phyloP scores from a whole-genome alignment of 1,140 invertebrate genomes.

The Euwallacea fornicatus region DNA sequence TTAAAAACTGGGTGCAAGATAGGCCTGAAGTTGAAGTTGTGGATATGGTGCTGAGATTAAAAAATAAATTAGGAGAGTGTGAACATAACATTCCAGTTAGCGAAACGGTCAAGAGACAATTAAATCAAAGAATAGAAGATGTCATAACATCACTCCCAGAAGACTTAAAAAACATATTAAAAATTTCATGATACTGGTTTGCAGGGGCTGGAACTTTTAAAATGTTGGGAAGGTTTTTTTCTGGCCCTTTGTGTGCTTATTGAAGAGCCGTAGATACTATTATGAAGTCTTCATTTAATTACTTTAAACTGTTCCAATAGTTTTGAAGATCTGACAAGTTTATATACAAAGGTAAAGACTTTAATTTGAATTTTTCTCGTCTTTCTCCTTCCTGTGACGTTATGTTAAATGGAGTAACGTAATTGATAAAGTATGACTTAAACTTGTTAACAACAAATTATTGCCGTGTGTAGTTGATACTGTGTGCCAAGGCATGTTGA shows the following conservation, averaged over 20 bases:
- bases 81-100: constrained; percentile 70
- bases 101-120: constrained; percentile 69
- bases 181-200: constrained; percentile 49
- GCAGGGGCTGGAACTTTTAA: constrained; percentile 18
- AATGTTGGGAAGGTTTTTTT: constrained; percentile 3
- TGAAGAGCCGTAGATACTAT: background rate
- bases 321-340: background rate
- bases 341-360: background rate
- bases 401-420: too few species aligned
- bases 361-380: too few species aligned
- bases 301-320: background rate
- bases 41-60: constrained; percentile 88
- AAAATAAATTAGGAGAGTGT: constrained; percentile 78
- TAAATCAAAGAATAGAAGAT: constrained; percentile 77
- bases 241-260: constrained; percentile 9
- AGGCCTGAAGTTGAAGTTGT: constrained; percentile 96
- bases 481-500: background rate
- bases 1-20: constrained; percentile 85
- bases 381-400: too few species aligned
- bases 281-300: background rate
- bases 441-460: too few species aligned
- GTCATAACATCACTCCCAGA: constrained; percentile 85
- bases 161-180: constrained; percentile 83
- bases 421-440: too few species aligned
- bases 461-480: too few species aligned